Percentiles rank a stretch among this genome's conserved stretches.
Evolutionary conservation across 2,113 vertebrate genomes (phyloP).

Genomic region (Piliocolobus tephrosceles): DNA sequence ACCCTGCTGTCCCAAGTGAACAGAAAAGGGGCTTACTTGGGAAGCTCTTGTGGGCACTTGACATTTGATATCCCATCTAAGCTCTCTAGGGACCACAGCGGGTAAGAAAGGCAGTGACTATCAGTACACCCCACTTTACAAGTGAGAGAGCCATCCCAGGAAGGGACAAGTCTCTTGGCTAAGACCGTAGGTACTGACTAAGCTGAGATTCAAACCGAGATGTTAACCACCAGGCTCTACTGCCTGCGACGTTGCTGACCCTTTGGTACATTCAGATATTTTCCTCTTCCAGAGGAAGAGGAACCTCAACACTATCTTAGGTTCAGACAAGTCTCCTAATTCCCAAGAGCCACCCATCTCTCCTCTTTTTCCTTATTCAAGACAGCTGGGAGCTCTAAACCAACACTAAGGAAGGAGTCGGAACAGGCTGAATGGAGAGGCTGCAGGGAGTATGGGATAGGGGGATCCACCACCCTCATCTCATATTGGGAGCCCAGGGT

Average conservation of each 20-base stretch:
- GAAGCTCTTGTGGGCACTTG: neutral
- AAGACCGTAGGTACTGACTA: too few species aligned
- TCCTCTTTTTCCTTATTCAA: neutral
- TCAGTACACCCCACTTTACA: neutral
- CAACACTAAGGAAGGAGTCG: neutral
- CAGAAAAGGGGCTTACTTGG: neutral
- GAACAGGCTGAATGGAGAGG: neutral
- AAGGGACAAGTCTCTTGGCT: neutral
- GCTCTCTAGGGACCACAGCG: neutral
- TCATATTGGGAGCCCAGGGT: neutral
- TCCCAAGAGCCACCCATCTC: neutral
- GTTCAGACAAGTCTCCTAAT: neutral
- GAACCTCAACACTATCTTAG: neutral
- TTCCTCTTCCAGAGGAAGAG: neutral
- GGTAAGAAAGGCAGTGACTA: neutral
- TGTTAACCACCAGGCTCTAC: neutral
- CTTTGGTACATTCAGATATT: too few species aligned
- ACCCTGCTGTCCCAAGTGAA: neutral
- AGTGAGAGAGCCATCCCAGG: neutral
- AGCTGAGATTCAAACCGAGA: neutral
- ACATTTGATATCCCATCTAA: neutral
- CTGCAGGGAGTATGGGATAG: fast-evolving
- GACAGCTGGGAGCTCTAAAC: neutral
- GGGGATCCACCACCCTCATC: neutral
- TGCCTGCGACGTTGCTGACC: neutral